These are phyloP conservation scores for Hepsetus odoe DNA, from an alignment of 2,113 vertebrate species.

Conservation along the genomic window DNA sequence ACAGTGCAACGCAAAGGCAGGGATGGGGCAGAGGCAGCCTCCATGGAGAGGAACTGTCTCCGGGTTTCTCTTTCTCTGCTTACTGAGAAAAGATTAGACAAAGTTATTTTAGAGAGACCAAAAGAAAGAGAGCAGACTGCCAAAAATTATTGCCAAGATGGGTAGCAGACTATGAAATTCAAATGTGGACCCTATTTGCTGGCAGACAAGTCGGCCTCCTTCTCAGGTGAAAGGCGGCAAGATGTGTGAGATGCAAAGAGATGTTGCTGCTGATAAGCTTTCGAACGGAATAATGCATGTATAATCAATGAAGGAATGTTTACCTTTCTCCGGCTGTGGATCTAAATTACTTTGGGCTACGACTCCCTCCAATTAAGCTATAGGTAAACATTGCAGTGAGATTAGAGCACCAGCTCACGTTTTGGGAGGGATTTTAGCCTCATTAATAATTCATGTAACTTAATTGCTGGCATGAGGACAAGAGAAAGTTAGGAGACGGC, in stretches of 20 bases:
- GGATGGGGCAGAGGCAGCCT: neutral
- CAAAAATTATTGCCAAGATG: neutral
- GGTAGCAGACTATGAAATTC: neutral
- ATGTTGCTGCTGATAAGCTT: conserved; percentile 28
- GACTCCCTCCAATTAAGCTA: conserved; percentile 66
- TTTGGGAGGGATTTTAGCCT: conserved; percentile 56
- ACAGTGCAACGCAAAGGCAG: neutral
- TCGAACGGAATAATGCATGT: conserved; percentile 20
- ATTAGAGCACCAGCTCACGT: conserved; percentile 61
- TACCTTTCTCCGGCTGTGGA: conserved; percentile 24
- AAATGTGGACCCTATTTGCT: neutral
- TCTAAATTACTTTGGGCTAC: conserved; percentile 52
- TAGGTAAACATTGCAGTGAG: conserved; percentile 66
- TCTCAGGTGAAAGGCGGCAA: neutral
- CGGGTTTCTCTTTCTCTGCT: neutral
- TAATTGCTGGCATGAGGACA: conserved; percentile 66
- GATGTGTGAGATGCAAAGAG: neutral
- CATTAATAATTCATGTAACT: conserved; percentile 73
- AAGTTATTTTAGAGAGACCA: conserved; percentile 23
- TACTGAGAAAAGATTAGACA: neutral
- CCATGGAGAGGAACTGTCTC: neutral
- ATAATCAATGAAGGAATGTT: conserved; percentile 38
- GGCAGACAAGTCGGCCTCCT: conserved; percentile 19
- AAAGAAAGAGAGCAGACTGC: neutral
- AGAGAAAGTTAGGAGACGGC: conserved; percentile 57